Conservation (phyloP, 2,797 vertebrate species). For the Channa striata region DNA sequence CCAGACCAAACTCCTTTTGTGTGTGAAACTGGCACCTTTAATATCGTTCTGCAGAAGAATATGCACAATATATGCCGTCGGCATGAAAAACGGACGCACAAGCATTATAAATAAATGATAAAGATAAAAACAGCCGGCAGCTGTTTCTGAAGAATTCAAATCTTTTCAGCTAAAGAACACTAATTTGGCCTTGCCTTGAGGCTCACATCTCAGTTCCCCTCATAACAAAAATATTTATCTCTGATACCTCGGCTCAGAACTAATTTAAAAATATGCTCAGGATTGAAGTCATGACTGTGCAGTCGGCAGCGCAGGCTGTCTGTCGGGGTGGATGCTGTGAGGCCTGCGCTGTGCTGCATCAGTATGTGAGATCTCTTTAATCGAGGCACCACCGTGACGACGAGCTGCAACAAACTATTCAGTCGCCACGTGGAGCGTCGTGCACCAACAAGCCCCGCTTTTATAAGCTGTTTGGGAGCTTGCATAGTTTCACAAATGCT, state of each 20-base stretch:
- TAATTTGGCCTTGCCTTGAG: background rate
- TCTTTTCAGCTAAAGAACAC: slow-evolving; percentile 14
- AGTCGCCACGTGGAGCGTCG: background rate
- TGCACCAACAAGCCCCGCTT: background rate
- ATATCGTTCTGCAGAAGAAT: background rate
- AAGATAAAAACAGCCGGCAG: slow-evolving; percentile 20
- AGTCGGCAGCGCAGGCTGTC: slow-evolving; percentile 18
- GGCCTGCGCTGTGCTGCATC: slow-evolving; percentile 65
- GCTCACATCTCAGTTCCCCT: background rate
- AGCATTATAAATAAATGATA: slow-evolving; percentile 13
- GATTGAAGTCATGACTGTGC: background rate
- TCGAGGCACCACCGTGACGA: slow-evolving; percentile 84
- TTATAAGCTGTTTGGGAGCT: slow-evolving; percentile 10
- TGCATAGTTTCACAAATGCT: background rate
- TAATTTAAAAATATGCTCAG: background rate
- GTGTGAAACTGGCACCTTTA: background rate
- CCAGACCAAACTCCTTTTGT: background rate
- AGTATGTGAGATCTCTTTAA: slow-evolving; percentile 83
- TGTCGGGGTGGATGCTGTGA: slow-evolving; percentile 30
- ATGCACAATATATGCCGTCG: too few relatives aligned
- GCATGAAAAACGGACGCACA: background rate
- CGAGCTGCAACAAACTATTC: slow-evolving; percentile 13
- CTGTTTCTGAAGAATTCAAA: slow-evolving; percentile 11
- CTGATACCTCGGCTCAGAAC: background rate
- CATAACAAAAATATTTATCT: slow-evolving; percentile 7